Percentiles rank a stretch among this genome's conserved stretches.
phyloP scores from a whole-genome alignment of 1,140 invertebrate species.

The Calephelis virginiensis region DNA sequence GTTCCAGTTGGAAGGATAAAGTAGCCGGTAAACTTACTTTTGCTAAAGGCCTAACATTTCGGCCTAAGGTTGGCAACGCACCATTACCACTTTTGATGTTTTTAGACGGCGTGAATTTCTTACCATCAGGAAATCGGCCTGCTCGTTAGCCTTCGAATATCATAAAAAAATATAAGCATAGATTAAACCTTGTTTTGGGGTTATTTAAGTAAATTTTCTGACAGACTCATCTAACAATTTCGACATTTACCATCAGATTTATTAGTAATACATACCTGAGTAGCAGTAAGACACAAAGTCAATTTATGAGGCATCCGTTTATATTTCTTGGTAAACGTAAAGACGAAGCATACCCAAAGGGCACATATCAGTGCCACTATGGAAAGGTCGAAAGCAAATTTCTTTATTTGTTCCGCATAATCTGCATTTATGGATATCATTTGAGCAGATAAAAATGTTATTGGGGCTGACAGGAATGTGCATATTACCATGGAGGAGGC shows the following conservation, averaged over 20 bases:
- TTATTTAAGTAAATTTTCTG: too few relatives aligned
- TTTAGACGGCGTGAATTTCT: not conserved
- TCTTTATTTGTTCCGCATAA: constrained; percentile 87
- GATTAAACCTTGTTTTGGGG: too few relatives aligned
- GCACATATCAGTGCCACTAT: constrained; percentile 86
- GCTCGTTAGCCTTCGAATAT: too few relatives aligned
- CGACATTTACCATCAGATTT: not conserved
- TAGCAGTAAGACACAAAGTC: constrained; percentile 87
- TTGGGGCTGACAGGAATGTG: constrained; percentile 94
- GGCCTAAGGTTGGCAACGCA: too few relatives aligned
- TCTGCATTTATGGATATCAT: constrained; percentile 90
- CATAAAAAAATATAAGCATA: too few relatives aligned
- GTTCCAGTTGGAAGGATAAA: too few relatives aligned
- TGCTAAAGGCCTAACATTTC: too few relatives aligned
- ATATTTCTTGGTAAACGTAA: constrained; percentile 87
- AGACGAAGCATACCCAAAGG: constrained; percentile 88
- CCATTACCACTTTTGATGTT: not conserved
- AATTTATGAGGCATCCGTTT: constrained; percentile 90
- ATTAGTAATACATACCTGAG: constrained; percentile 82
- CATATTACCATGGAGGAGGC: constrained; percentile 95
- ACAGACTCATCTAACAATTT: too few relatives aligned
- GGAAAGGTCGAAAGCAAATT: constrained; percentile 91
- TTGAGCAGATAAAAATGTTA: constrained; percentile 97
- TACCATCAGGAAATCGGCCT: too few relatives aligned
- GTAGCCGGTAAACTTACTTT: too few relatives aligned